Conservation (phyloP, 2,113 vertebrate species). For the Asarcornis scutulata region DNA sequence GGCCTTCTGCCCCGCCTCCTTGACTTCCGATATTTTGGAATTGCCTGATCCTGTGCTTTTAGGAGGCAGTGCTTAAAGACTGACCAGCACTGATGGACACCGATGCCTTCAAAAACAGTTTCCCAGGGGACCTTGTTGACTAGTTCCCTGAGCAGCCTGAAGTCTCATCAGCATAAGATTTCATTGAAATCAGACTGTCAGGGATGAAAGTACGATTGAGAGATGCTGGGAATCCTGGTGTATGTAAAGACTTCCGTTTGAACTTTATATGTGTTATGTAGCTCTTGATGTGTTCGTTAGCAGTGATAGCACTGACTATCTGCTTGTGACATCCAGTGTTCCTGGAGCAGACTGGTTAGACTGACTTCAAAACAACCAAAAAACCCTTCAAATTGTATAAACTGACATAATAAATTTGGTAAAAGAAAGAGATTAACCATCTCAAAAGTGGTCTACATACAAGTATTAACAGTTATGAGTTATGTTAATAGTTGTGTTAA, state of each 20-base stretch:
- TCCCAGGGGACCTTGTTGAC: no score
- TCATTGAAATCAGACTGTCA: background rate
- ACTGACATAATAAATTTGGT: background rate
- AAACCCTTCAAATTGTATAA: background rate
- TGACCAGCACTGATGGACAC: no score
- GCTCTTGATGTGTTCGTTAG: background rate
- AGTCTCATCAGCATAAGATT: background rate
- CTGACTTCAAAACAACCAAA: background rate
- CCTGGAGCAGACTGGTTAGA: background rate
- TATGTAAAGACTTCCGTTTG: background rate
- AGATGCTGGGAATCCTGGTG: background rate
- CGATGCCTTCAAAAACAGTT: no score
- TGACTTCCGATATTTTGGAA: no score
- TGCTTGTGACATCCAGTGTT: background rate
- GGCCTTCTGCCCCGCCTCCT: no score
- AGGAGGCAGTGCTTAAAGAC: no score
- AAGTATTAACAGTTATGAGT: background rate
- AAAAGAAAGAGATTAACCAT: background rate
- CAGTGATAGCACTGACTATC: background rate
- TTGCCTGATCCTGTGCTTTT: no score
- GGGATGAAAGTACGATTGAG: background rate
- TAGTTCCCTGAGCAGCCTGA: no score
- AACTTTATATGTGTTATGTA: background rate
- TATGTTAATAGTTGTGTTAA: no score
- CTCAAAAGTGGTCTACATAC: background rate